Conservation (phyloP, 2,888 invertebrate species). For the Drosophila melanosoma region DNA sequence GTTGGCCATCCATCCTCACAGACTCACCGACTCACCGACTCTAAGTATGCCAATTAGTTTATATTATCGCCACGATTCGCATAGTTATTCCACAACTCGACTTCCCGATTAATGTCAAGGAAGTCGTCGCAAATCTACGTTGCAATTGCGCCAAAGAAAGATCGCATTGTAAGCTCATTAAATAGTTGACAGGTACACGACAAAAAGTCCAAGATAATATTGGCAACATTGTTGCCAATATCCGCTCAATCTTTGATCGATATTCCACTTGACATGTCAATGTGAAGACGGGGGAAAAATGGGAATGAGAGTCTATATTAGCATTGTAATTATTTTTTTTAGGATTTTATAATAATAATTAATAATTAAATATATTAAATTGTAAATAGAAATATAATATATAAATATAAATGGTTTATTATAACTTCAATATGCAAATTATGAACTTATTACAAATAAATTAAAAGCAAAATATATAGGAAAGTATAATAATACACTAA, state of each 20-base stretch:
- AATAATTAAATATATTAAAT: not conserved
- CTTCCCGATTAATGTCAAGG: slow-evolving; percentile 57
- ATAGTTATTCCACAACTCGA: slow-evolving; percentile 17
- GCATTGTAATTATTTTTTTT: not conserved
- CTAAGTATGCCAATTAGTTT: slow-evolving; percentile 74
- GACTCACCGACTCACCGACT: not conserved
- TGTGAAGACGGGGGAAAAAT: not conserved
- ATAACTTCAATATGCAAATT: not conserved
- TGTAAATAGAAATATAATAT: not conserved
- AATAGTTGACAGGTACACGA: slow-evolving; percentile 49
- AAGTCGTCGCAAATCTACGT: slow-evolving; percentile 39
- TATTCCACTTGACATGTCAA: slow-evolving; percentile 13
- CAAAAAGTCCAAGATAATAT: slow-evolving; percentile 19
- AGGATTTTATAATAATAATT: not conserved
- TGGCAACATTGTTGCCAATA: slow-evolving; percentile 3
- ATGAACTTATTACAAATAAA: not conserved
- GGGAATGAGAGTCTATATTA: not conserved
- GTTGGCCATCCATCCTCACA: not conserved
- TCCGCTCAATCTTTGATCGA: slow-evolving; percentile 32
- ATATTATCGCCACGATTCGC: slow-evolving; percentile 58
- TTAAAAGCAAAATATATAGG: not conserved
- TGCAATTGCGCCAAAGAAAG: slow-evolving; percentile 10
- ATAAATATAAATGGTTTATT: not conserved
- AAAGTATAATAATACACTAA: not conserved
- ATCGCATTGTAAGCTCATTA: slow-evolving; percentile 64